Percentiles rank a stretch among this genome's conserved stretches.
Conservation (phyloP, 2,797 vertebrate species). For the Cryptoprocta ferox region DNA sequence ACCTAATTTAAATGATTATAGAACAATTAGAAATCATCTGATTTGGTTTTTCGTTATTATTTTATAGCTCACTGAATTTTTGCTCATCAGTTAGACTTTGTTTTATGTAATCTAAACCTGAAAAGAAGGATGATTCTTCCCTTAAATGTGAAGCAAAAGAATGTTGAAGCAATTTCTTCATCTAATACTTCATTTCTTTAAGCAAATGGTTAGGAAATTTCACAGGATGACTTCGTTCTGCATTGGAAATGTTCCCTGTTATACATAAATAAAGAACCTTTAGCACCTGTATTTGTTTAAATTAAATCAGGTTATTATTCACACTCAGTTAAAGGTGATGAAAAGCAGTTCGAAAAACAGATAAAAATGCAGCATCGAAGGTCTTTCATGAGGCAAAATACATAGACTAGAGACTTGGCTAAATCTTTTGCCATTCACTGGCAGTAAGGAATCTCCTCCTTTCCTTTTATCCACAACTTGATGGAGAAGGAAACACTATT, state of each 20-base stretch:
- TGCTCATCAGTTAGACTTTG: slow-evolving; percentile 53
- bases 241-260: slow-evolving; percentile 74
- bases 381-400: slow-evolving; percentile 86
- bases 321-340: slow-evolving; percentile 80
- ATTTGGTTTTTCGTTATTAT: slow-evolving; percentile 70
- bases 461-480: slow-evolving; percentile 89
- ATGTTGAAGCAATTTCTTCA: slow-evolving; percentile 73
- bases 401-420: slow-evolving; percentile 84
- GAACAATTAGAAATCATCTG: slow-evolving; percentile 53
- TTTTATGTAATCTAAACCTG: slow-evolving; percentile 43
- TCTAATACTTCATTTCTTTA: slow-evolving; percentile 78
- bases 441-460: slow-evolving; percentile 87
- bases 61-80: slow-evolving; percentile 66
- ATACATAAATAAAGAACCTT: slow-evolving; percentile 81
- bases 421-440: slow-evolving; percentile 89
- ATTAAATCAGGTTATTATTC: slow-evolving; percentile 80
- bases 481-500: slow-evolving; percentile 90
- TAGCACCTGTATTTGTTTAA: slow-evolving; percentile 82
- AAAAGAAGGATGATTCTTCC: slow-evolving; percentile 62
- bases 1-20: slow-evolving; percentile 40
- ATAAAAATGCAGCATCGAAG: slow-evolving; percentile 85
- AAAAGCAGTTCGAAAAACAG: slow-evolving; percentile 83
- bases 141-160: slow-evolving; percentile 56
- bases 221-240: slow-evolving; percentile 77
- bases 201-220: slow-evolving; percentile 80